phyloP scores from a whole-genome alignment of 2,797 vertebrate species.

The Cercopithecus petaurista region DNA sequence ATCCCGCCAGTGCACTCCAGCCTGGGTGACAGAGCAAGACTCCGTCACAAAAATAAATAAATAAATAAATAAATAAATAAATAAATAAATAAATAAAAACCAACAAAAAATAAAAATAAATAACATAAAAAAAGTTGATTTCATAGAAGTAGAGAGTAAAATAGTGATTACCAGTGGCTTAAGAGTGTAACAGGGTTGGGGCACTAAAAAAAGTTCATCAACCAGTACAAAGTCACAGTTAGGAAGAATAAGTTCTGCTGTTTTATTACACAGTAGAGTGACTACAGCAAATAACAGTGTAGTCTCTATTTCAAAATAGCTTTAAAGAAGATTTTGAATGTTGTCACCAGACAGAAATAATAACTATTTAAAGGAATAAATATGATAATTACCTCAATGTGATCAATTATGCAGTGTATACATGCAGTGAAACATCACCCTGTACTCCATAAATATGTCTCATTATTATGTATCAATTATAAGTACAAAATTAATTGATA shows the following conservation, averaged over 20 bases:
- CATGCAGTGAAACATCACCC: not conserved
- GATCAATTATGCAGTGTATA: not conserved
- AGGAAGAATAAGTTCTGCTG: not conserved
- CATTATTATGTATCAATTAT: too few species aligned
- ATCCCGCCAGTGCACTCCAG: accelerated
- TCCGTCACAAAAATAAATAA: too few species aligned
- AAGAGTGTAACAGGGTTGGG: too few species aligned
- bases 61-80: too few species aligned
- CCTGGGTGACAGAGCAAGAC: too few species aligned
- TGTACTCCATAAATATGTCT: not conserved
- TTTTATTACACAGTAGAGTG: not conserved
- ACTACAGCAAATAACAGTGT: not conserved
- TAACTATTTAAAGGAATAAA: not conserved
- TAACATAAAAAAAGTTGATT: not conserved
- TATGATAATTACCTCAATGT: not conserved
- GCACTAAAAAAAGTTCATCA: not conserved
- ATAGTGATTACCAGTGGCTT: not conserved
- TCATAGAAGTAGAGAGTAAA: not conserved
- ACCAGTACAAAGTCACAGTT: not conserved
- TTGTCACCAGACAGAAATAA: not conserved
- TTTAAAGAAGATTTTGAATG: not conserved
- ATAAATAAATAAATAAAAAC: too few species aligned
- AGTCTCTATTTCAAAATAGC: not conserved
- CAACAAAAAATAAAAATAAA: too few species aligned
- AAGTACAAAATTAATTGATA: not conserved